These are phyloP conservation scores for Salticus scenicus DNA, from an alignment of 2,888 invertebrate genomes.

Conservation along the genomic window DNA sequence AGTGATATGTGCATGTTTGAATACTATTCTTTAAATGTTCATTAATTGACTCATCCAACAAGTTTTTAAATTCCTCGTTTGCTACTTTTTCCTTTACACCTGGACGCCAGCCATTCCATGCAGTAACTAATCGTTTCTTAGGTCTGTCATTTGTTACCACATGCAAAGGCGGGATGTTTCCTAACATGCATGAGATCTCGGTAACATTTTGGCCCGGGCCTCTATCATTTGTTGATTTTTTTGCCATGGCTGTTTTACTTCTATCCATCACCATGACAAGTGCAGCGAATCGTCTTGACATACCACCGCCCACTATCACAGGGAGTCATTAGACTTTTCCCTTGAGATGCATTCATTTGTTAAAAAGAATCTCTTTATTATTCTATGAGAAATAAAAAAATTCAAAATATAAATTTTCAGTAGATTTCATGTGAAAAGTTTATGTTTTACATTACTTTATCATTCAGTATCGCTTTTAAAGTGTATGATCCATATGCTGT, in stretches of 20 bases:
- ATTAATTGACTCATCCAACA: not conserved
- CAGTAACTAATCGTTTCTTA: constrained; percentile 19
- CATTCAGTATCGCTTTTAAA: no score
- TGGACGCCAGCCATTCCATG: constrained; percentile 14
- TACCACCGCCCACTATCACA: constrained; percentile 46
- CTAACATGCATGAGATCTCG: constrained; percentile 11
- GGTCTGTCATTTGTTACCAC: constrained; percentile 21
- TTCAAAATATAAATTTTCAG: no score
- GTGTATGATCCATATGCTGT: no score
- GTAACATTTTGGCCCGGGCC: constrained; percentile 21
- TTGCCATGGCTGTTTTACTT: constrained; percentile 19
- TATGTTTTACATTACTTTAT: no score
- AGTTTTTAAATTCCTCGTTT: not conserved
- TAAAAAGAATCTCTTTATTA: not conserved
- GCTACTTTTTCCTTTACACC: constrained; percentile 11
- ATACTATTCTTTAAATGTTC: not conserved
- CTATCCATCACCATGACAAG: constrained; percentile 58
- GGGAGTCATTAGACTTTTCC: constrained; percentile 23
- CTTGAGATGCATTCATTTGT: not conserved
- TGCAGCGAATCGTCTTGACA: constrained; percentile 47
- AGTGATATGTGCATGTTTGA: no score
- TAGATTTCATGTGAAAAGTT: no score
- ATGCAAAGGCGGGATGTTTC: constrained; percentile 13
- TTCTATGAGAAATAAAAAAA: no score
- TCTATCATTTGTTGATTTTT: constrained; percentile 32